phyloP scores from a whole-genome alignment of 2,888 invertebrate genomes.

The Chirona hameri region DNA sequence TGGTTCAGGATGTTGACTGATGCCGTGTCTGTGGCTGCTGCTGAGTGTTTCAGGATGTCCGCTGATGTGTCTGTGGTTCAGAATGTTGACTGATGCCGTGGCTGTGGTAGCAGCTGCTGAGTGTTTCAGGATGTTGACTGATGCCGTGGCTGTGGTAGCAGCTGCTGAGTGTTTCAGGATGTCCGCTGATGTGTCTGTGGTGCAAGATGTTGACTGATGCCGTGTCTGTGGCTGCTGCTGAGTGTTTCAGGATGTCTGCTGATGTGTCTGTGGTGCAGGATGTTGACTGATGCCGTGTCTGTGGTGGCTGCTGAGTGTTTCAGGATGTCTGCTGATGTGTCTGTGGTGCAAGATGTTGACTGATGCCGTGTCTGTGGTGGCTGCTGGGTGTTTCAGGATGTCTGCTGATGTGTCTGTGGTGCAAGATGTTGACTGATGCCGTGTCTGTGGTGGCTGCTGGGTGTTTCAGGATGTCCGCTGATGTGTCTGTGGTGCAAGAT shows the following conservation, averaged over 20 bases:
- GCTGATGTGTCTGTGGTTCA: slow-evolving; percentile 40
- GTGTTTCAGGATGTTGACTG: no score
- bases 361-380: not conserved
- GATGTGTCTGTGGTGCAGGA: slow-evolving; percentile 47
- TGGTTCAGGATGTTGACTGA: no score
- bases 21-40: not conserved
- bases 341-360: slow-evolving; percentile 55
- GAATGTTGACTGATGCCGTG: slow-evolving; percentile 58
- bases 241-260: not conserved
- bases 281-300: slow-evolving; percentile 50
- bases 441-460: not conserved
- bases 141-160: not conserved
- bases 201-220: slow-evolving; percentile 55
- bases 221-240: not conserved
- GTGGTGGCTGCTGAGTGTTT: not conserved
- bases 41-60: not conserved
- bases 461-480: not conserved
- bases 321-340: not conserved
- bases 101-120: no score
- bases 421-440: slow-evolving; percentile 55
- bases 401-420: not conserved
- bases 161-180: not conserved
- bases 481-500: no score
- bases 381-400: not conserved
- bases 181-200: not conserved